Evolutionary conservation across 2,797 vertebrate species (phyloP).

Genomic region (Manis pentadactyla): DNA sequence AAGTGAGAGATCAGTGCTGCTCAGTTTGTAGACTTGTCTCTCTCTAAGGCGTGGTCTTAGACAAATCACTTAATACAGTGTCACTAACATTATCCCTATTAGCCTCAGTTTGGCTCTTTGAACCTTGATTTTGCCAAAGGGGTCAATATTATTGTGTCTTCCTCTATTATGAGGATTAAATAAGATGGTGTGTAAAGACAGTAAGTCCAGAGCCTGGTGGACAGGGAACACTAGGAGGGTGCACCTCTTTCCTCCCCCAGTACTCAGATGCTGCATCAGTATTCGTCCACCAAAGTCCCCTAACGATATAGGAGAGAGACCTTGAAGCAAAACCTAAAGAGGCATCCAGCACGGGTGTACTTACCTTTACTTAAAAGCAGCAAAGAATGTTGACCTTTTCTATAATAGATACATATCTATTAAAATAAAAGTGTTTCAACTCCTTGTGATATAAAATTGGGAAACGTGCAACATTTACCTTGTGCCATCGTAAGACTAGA

Average conservation of each 20-base stretch:
- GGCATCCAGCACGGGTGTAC: not conserved
- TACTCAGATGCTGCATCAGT: not conserved
- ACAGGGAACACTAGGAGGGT: fast-evolving
- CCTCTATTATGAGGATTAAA: not conserved
- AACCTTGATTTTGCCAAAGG: not conserved
- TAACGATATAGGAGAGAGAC: not conserved
- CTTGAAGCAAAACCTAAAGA: not conserved
- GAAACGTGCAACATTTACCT: not conserved
- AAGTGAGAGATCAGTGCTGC: not conserved
- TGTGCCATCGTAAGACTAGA: fast-evolving
- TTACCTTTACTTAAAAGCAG: conserved; percentile 2
- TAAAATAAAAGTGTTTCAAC: not conserved
- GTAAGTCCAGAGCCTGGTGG: fast-evolving
- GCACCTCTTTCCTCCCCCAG: fast-evolving
- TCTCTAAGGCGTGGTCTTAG: not conserved
- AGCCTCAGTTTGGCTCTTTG: not conserved
- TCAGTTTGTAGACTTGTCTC: not conserved
- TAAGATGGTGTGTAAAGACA: fast-evolving
- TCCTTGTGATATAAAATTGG: not conserved
- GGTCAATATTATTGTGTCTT: not conserved
- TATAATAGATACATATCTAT: not conserved
- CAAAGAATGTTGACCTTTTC: not conserved
- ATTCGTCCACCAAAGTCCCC: not conserved
- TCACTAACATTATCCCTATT: not conserved
- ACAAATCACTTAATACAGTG: not conserved